Conservation (phyloP, 2,888 invertebrate genomes). For the Leptinotarsa peninsularis region DNA sequence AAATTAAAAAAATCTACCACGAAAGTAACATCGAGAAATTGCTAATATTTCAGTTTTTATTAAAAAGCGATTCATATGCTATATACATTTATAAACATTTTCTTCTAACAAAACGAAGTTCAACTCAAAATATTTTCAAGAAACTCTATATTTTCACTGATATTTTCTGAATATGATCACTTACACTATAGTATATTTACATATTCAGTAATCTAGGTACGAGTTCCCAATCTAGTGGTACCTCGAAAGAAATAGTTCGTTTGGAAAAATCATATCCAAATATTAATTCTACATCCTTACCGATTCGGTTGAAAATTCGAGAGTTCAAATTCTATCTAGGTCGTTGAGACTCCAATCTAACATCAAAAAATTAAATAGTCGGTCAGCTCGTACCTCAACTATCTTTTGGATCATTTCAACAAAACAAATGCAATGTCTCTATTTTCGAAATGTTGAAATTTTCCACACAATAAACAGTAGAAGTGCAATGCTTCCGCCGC, state of each 20-base stretch:
- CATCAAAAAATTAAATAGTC: conserved; percentile 5
- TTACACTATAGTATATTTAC: conserved; percentile 14
- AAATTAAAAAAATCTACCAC: conserved; percentile 41
- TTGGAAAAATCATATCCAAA: not conserved
- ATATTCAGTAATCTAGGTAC: conserved; percentile 11
- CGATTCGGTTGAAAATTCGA: conserved; percentile 10
- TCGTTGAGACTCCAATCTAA: conserved; percentile 10
- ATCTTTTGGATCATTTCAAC: not conserved
- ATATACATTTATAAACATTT: conserved; percentile 47
- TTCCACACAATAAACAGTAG: not conserved
- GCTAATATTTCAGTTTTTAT: conserved; percentile 37
- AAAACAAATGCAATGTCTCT: not conserved
- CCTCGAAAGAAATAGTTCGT: conserved; percentile 6
- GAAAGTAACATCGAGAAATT: conserved; percentile 35
- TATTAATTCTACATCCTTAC: conserved; percentile 7
- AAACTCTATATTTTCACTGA: conserved; percentile 10
- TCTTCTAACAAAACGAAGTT: conserved; percentile 18
- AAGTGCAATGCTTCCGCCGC: not conserved
- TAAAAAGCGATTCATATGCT: conserved; percentile 45
- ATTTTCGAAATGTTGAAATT: not conserved
- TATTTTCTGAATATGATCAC: conserved; percentile 17
- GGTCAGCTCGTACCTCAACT: not conserved
- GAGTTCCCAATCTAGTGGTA: not conserved
- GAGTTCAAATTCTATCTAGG: conserved; percentile 12
- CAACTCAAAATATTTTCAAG: not conserved